Evolutionary conservation across 2,888 invertebrate species (phyloP).

Genomic region (Liposcelis brunnea): DNA sequence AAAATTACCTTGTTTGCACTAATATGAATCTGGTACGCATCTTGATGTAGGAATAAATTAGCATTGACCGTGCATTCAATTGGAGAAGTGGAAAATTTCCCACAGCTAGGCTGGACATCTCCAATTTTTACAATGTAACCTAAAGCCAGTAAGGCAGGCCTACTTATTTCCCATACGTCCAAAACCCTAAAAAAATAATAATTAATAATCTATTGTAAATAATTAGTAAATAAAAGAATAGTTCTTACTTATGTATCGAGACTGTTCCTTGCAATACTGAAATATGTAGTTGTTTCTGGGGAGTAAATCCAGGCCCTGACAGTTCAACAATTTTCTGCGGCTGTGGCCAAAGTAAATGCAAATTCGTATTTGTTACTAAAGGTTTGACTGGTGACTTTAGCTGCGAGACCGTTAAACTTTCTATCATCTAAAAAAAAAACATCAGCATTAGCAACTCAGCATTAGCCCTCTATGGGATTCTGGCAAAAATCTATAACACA

Average conservation of each 20-base stretch:
- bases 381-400: slow-evolving; percentile 22
- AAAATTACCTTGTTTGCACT: slow-evolving; percentile 30
- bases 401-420: slow-evolving; percentile 16
- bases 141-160: slow-evolving; percentile 27
- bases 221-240: too few relatives aligned
- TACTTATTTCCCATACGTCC: slow-evolving; percentile 34
- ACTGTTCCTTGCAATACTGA: slow-evolving; percentile 24
- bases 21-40: slow-evolving; percentile 34
- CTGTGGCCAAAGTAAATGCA: slow-evolving; percentile 39
- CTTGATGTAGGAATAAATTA: slow-evolving; percentile 28
- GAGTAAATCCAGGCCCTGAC: slow-evolving; percentile 28
- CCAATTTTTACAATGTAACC: slow-evolving; percentile 31
- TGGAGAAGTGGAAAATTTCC: slow-evolving; percentile 26
- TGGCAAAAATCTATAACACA: too few relatives aligned
- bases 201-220: too few relatives aligned
- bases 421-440: slow-evolving; percentile 17
- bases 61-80: slow-evolving; percentile 35
- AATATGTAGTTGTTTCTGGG: slow-evolving; percentile 29
- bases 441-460: not conserved
- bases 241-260: slow-evolving; percentile 20
- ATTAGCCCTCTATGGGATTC: too few relatives aligned
- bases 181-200: slow-evolving; percentile 25
- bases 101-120: slow-evolving; percentile 27
- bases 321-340: slow-evolving; percentile 36
- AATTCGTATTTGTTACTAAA: slow-evolving; percentile 27